A percentile compares a stretch with the other conserved stretches of the same genome.
phyloP scores from a whole-genome alignment of 1,140 invertebrate species.

The Drosophila asahinai region DNA sequence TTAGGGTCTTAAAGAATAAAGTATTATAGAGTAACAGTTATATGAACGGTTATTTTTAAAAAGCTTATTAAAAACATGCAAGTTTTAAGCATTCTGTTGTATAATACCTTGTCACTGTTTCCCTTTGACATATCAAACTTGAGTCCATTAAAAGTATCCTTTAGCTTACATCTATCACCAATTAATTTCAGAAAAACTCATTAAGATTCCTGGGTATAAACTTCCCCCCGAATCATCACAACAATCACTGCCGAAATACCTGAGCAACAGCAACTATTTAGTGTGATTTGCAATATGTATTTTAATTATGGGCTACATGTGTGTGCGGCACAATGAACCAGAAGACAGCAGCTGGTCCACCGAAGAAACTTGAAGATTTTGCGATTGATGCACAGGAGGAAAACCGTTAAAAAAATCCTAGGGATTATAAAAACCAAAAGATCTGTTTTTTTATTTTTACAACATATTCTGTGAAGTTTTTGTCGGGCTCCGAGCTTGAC shows the following conservation, averaged over 20 bases:
- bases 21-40: background rate
- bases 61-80: too few species aligned
- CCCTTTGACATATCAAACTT: background rate
- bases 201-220: slow-evolving; percentile 23
- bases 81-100: background rate
- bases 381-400: slow-evolving; percentile 13
- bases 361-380: slow-evolving; percentile 6
- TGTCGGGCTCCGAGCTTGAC: too few species aligned
- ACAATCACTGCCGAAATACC: slow-evolving; percentile 50
- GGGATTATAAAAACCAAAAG: background rate
- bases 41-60: background rate
- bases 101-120: background rate
- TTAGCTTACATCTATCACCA: background rate
- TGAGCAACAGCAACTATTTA: slow-evolving; percentile 50
- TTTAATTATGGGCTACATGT: slow-evolving; percentile 65
- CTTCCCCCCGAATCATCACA: slow-evolving; percentile 4
- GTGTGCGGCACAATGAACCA: slow-evolving; percentile 26
- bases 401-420: background rate
- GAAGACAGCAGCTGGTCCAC: slow-evolving; percentile 36
- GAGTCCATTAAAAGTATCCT: background rate
- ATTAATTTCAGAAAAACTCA: slow-evolving; percentile 27
- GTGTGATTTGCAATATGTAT: slow-evolving; percentile 70
- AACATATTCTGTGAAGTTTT: too few species aligned
- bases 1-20: background rate
- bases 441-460: too few species aligned